phyloP scores from a whole-genome alignment of 2,797 vertebrate species.

The Pantherophis vulpinus region DNA sequence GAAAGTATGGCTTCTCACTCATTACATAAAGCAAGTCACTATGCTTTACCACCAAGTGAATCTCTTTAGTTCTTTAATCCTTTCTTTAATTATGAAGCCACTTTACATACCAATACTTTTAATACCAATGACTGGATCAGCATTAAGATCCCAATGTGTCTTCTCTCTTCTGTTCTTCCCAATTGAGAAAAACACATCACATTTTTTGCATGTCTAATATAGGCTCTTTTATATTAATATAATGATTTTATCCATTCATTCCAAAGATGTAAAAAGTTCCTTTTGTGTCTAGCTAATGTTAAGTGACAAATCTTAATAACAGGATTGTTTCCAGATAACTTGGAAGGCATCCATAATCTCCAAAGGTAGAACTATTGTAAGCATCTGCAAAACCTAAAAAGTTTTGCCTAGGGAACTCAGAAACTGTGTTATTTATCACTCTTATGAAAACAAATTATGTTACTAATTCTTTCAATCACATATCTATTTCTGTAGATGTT shows the following conservation, averaged over 20 bases:
- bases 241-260: neutral
- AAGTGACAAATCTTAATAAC: neutral
- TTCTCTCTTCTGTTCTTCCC: neutral
- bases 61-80: too few species aligned
- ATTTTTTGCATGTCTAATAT: neutral
- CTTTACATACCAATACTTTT: neutral
- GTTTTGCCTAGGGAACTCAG: neutral
- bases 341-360: neutral
- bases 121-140: neutral
- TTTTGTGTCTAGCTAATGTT: neutral
- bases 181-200: neutral
- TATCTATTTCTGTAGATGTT: neutral
- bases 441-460: neutral
- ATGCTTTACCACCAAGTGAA: neutral
- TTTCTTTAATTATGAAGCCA: neutral
- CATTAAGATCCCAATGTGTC: neutral
- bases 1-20: neutral
- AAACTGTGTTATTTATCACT: neutral
- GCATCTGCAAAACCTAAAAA: conserved; percentile 33
- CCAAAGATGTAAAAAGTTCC: neutral
- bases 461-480: neutral
- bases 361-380: neutral
- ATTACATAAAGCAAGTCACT: neutral
- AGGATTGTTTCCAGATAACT: neutral
- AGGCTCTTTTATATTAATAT: neutral